Evolutionary conservation across 1,140 invertebrate species (phyloP), one percentile per base, ranked within the genome.

Genomic region (Drosophila yakuba): DNA sequence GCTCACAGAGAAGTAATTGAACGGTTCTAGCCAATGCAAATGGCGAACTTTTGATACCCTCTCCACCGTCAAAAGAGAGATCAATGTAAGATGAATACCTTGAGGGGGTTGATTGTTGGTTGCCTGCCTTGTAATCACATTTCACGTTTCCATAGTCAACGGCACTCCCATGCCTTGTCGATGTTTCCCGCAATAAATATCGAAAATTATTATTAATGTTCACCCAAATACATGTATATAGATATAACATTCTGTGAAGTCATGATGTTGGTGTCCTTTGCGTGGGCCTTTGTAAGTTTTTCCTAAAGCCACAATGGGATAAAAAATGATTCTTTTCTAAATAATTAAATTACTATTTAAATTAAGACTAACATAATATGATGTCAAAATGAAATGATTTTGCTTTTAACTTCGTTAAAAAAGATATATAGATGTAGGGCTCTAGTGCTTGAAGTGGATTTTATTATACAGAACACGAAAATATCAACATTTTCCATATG

Each of bases 181-280:
- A 83, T 88, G 83, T 83, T 88, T 88, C 83, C 84, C 77, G 84
- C 89, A 80, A 77, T 88, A 88, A 88, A 88, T 88, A 88, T 88
- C 80, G 84, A 89, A 89, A 88, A 88, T 88, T 89, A 83, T 89
- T 88, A 88, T 88, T 89, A 88, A 86, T 86, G 83, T 72, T 64
- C 82, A 36, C 51, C 51, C 36, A 63, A 62, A 44, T 71, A 41
- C 35, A 68, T 61, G 68, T 55, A 57, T 28, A 48, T 32, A 35
- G 12, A 32, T 35, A 39, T 43, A 56, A 47, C 17, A 55, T 64
- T 59, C 58, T 17, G 35, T 39, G 32, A 66, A 35, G 23, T 50
- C 39, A 60, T 71, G 55, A 71, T 47, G 39, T 60, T 56, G 58
- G 77, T 76, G 62, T 45, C 43, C 17, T 45, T 10, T 20, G 6